Evolutionary conservation across 2,888 invertebrate genomes (phyloP), one percentile per base, ranked within the genome.

Genomic region (Drosophila nr. fundita): DNA sequence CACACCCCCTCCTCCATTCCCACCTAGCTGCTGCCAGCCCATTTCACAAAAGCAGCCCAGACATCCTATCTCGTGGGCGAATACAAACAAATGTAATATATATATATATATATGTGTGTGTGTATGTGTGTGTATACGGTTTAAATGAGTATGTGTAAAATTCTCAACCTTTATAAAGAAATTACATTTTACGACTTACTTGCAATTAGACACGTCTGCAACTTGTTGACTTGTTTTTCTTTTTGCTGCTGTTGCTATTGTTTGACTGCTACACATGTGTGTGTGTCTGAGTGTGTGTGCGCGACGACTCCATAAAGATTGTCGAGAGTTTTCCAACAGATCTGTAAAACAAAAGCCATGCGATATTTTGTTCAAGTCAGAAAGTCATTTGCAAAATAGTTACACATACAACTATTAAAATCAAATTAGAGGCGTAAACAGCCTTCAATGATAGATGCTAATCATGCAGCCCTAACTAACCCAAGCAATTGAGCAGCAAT

Each of bases 181-280:
- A 82, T 81, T 80, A 83, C 83, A 62, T 80, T 75, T 70, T 66
- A 74, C 81, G 70, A 70, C 87, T 82, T 75, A 72, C 87, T 82
- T 74, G 80, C 78, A 80, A 78, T 81, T 80, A 80, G 79, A 78
- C 70, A 62, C 64, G 79, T 75, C 67, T 62, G 52, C 71, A 73
- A 63, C 68, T 73, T 49, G 66, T 68, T 68, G 64, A 54, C 53
- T 75, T 50, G 21, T 53, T 60, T 32, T 24, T 38, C 10, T 30
- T 30, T 8, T 30, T 27, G 27, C 8, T 45, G 24, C 45, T 24
- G 30, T n/a, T 58, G 27, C 34, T 50, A 15, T 48, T 62, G 29
- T 52, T 61, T 8, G 27, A 40, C 29, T 18, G 15, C 30, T 54
- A 53, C 15, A 24, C 32, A 40, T 63, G 54, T 42, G 34, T 68